Evolutionary conservation across 2,888 invertebrate genomes (phyloP), one percentile per base, ranked within the genome.

Genomic region (Brachyptera putata): DNA sequence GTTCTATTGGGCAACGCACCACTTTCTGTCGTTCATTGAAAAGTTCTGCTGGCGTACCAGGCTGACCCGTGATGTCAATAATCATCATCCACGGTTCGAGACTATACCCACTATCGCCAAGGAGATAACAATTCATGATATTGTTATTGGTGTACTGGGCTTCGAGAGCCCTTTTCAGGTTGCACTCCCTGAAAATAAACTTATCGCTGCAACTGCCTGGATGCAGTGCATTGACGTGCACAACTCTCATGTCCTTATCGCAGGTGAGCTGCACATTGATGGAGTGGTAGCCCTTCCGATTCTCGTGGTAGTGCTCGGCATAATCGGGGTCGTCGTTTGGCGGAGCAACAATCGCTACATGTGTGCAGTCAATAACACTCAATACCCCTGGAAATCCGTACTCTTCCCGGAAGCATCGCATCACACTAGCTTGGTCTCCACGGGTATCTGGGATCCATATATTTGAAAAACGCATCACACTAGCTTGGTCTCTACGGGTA

Each of bases 161-260:
- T 18, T 14, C 46, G 2, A 46, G 21, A 13, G 4, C 14, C 13
- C 18, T 3, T 18, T 21, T 46, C 13, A 46, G 13, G 22, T 46
- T 46, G 4, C 21, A 46, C 22, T 3, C 4, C 2, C 22, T 14
- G 3, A 3, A 46, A 16, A 46, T 46, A 13, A 46, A 18, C 13
- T 46, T 46, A 46, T 46, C 46, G 13, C 46, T 46, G 3, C 18
- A 5, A 46, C 22, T n/a, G n/a, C n/a, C n/a, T n/a, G n/a, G n/a
- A n/a, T n/a, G n/a, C n/a, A n/a, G n/a, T n/a, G n/a, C n/a, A n/a
- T 48, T 48, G 21, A 48, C 48, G 14, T 48, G 48, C 5, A 48
- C 25, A n/a, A 48, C 48, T 22, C 5, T 3, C 48, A 48, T 48
- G 25, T 48, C 24, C 3, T 5, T 11, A 48, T 48, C 21, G 48